Base-by-base conservation (phyloP, 2,888 invertebrate species). In the Pristionchus mayeri region DNA sequence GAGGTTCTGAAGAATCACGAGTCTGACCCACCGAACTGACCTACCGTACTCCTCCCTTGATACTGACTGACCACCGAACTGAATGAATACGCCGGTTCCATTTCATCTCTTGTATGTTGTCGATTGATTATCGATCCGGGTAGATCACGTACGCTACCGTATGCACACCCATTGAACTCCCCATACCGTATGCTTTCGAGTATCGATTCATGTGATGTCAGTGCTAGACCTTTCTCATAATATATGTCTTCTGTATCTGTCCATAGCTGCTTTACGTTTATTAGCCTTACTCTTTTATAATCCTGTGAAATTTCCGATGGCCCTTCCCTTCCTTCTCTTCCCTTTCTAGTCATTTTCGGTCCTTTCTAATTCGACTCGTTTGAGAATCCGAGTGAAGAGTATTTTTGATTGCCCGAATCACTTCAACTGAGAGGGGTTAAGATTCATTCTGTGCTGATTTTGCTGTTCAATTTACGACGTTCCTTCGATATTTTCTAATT, bases 151-250 rank as follows among this genome's bases (percentile, higher is more conserved):
- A 60, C 21, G 24, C 13, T 63, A 63, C 63, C 63, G 63, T 63
- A 63, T 18, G 9, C 40, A n/a, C n/a, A n/a, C 40, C 30, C 34
- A 9, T 24, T 30, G 13, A 24, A n/a, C 30, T n/a, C 37, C 34
- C 67, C n/a, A n/a, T 71, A 71, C 71, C 40, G 71, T 71, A 71
- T 18, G 6, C 60, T 11, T 9, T 30, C 7, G 34, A 63, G 13
- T 40, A 71, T 63, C 63, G 34, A 60, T 71, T 40, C 71, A 13
- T 71, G 71, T 71, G 71, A 71, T 71, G 37, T 34, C 40, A n/a
- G 16, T 71, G 71, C 71, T 71, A 13, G 71, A n/a, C n/a, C 71
- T 40, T 24, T 34, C 30, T 21, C 63, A 13, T 34, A 3, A 0
- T 3, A 4, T 34, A 34, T 63, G 4, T 34, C 18, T 6, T 67